Percentiles rank a stretch among this genome's conserved stretches.
phyloP scores from a whole-genome alignment of 2,797 vertebrate genomes.

The Phoxinus dragarum region DNA sequence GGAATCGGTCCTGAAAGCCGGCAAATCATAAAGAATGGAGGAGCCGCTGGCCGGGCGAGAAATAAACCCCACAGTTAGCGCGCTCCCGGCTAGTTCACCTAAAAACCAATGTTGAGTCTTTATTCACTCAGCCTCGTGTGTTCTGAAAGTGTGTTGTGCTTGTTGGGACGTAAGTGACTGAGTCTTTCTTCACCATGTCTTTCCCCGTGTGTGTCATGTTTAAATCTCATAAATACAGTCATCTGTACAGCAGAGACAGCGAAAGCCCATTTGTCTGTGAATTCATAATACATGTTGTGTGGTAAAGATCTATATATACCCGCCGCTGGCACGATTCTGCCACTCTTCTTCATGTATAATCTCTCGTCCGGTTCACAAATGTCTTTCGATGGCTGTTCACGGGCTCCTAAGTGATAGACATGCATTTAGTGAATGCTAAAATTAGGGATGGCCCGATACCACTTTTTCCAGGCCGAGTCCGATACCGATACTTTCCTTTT shows the following conservation, averaged over 20 bases:
- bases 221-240: background rate
- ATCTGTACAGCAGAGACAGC: constrained; percentile 23
- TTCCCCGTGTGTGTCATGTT: background rate
- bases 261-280: constrained; percentile 32
- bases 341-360: background rate
- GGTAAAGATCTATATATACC: constrained; percentile 19
- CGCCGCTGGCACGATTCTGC: constrained; percentile 1
- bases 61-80: constrained; percentile 28
- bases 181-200: background rate
- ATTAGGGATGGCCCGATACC: too few species aligned
- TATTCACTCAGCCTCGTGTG: background rate
- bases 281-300: constrained; percentile 33
- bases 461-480: too few species aligned
- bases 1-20: constrained; percentile 36
- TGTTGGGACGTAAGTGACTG: background rate
- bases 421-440: background rate
- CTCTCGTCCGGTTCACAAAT: background rate
- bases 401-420: background rate
- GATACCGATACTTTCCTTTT: too few species aligned
- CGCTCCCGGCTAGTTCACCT: background rate
- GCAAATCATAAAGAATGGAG: constrained; percentile 46
- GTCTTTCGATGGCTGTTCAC: background rate
- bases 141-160: background rate
- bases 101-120: background rate
- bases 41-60: background rate